Percentiles rank a stretch among this genome's conserved stretches.
These are phyloP conservation scores for Ophonus ardosiacus DNA, from an alignment of 2,888 invertebrate genomes.

Conservation along the genomic window DNA sequence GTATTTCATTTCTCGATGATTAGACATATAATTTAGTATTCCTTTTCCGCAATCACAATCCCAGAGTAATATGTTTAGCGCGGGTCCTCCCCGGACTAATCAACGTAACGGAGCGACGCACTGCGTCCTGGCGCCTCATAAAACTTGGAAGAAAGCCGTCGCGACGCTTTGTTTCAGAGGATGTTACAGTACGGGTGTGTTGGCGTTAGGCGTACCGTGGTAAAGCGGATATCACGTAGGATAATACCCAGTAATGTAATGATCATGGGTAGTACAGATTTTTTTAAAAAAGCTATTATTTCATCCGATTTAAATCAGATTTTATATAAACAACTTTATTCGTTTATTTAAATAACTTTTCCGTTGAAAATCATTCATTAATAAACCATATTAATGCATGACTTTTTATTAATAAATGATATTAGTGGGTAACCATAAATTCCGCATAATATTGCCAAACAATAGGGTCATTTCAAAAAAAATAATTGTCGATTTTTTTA, in stretches of 20 bases:
- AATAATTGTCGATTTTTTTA: too few relatives aligned
- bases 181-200: background rate
- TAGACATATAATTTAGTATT: conserved; percentile 52
- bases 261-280: background rate
- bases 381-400: too few relatives aligned
- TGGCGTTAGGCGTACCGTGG: background rate
- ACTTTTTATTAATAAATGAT: too few relatives aligned
- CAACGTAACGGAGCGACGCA: conserved; percentile 52
- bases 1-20: conserved; percentile 12
- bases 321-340: too few relatives aligned
- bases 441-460: too few relatives aligned
- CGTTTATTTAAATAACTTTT: too few relatives aligned
- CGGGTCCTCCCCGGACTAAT: conserved; percentile 58
- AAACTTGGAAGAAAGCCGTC: conserved; percentile 53
- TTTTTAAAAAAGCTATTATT: too few relatives aligned
- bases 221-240: background rate
- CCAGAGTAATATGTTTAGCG: conserved; percentile 53
- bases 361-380: too few relatives aligned
- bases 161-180: background rate
- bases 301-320: too few relatives aligned
- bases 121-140: conserved; percentile 44
- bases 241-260: background rate
- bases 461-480: too few relatives aligned
- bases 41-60: conserved; percentile 47
- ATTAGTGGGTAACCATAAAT: too few relatives aligned